Percentiles rank a stretch among this genome's conserved stretches.
Conservation (phyloP, 2,888 invertebrate species). For the Epicampocera succincta region DNA sequence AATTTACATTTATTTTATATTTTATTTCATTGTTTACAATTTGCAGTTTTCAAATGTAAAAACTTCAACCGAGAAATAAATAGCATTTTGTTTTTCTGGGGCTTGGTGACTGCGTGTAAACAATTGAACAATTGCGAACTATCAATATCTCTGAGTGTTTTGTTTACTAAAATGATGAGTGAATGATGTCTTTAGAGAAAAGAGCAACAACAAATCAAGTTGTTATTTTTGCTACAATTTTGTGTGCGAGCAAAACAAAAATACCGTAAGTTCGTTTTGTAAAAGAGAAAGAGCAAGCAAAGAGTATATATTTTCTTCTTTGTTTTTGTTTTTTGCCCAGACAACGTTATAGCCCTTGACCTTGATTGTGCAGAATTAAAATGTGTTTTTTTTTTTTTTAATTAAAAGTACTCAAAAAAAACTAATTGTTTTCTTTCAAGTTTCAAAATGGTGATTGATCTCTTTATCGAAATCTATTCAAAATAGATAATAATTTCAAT, state of each 20-base stretch:
- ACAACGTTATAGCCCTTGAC: constrained; percentile 67
- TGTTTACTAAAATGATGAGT: constrained; percentile 18
- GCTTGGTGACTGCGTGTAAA: no score
- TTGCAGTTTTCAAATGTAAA: no score
- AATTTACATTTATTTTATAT: no score
- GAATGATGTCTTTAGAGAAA: constrained; percentile 12
- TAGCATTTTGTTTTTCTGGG: no score
- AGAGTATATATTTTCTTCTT: constrained; percentile 34
- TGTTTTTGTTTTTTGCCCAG: constrained; percentile 52
- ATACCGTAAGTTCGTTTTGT: neutral
- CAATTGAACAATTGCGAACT: no score
- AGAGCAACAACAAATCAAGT: constrained; percentile 19
- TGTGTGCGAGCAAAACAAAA: constrained; percentile 23
- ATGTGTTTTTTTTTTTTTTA: constrained; percentile 18
- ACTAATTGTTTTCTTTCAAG: neutral
- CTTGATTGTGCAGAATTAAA: constrained; percentile 55
- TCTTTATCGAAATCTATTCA: constrained; percentile 16
- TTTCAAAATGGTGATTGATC: constrained; percentile 23
- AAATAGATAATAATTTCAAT: constrained; percentile 18
- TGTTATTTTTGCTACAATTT: constrained; percentile 12
- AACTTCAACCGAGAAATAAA: no score
- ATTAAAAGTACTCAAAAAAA: constrained; percentile 15
- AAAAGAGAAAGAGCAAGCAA: constrained; percentile 13
- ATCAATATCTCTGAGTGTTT: neutral
- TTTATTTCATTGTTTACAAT: no score